Evolutionary conservation across 2,113 vertebrate species (phyloP), one percentile per base, ranked within the genome.

Genomic region (Cynoglossus semilaevis): DNA sequence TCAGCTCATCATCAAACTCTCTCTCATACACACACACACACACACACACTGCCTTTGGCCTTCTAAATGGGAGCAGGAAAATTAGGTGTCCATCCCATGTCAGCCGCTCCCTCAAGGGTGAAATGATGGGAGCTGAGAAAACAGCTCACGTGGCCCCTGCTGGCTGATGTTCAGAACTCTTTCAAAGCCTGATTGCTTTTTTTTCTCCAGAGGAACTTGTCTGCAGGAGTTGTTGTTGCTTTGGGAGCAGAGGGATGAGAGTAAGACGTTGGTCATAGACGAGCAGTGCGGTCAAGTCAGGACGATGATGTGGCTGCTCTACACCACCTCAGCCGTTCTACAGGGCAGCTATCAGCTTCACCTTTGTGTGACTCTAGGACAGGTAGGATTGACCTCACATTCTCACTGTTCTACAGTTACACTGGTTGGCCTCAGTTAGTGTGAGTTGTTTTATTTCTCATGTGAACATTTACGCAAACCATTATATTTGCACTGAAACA

Each of bases 401-500:
- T 4, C 22, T 6, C 22, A 29, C 22, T 29, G 22, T 29, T 4
- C 22, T 29, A 6, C 22, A 29, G 3, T 29, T 4, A 29, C 22
- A 29, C 22, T 29, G 22, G 22, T 29, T 2, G 22, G 22, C 22
- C 6, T 29, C 22, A 29, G 22, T 29, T 29, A 29, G 3, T 29
- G 22, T 29, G 22, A 6, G 6, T 4, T 29, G 6, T 29, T 29
- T 29, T 29, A 29, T 29, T 6, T 29, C 22, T 29, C 22, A 29
- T 29, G 2, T 29, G 22, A 2, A 29, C 22, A 4, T 29, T 29
- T 29, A 4, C 22, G 2, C 22, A 38, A 78, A 60, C 46, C 19
- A 15, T 58, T 67, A 29, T n/a, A 37, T 85, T 86, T 88, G 84
- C 86, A 86, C 76, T 79, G 52, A 74, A 22, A 35, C 46, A 52